Percentiles rank a stretch among this genome's conserved stretches.
These are phyloP conservation scores for Drosophila tristis DNA, from an alignment of 1,140 invertebrate species.

Conservation along the genomic window DNA sequence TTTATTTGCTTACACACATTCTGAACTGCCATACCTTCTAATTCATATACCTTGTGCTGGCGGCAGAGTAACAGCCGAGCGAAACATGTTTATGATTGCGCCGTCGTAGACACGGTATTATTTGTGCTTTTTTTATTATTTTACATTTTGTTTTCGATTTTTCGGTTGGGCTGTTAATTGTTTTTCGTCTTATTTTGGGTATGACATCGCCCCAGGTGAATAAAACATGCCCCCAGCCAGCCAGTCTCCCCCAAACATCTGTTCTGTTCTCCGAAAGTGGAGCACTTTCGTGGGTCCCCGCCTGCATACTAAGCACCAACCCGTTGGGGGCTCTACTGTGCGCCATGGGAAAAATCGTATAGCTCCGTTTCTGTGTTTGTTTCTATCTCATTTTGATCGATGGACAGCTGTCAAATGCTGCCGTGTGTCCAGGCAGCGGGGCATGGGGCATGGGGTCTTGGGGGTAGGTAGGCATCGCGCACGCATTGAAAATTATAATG, in stretches of 20 bases:
- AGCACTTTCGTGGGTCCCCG: slow-evolving; percentile 51
- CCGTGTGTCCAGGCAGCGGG: slow-evolving; percentile 15
- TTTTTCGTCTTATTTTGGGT: slow-evolving; percentile 44
- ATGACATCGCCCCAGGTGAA: slow-evolving; percentile 47
- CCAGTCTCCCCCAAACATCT: not conserved
- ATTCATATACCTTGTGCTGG: not conserved
- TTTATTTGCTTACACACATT: too few relatives aligned
- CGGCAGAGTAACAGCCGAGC: slow-evolving; percentile 4
- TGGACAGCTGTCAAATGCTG: slow-evolving; percentile 36
- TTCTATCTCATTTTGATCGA: slow-evolving; percentile 26
- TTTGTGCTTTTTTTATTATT: slow-evolving; percentile 10
- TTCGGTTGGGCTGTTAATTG: slow-evolving; percentile 37
- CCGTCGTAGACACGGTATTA: slow-evolving; percentile 21
- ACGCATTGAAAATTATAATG: slow-evolving; percentile 36
- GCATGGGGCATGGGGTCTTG: too few relatives aligned
- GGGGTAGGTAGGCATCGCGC: too few relatives aligned
- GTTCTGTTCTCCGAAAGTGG: slow-evolving; percentile 39
- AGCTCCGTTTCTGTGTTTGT: slow-evolving; percentile 22
- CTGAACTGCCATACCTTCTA: too few relatives aligned
- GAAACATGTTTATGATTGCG: slow-evolving; percentile 51
- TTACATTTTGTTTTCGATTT: not conserved
- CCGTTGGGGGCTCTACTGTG: slow-evolving; percentile 17
- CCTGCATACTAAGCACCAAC: slow-evolving; percentile 42
- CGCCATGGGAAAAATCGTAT: slow-evolving; percentile 33
- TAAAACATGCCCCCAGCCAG: slow-evolving; percentile 26